These are phyloP conservation scores for Oscheius sp. DNA, from an alignment of 1,140 invertebrate species.

Conservation along the genomic window DNA sequence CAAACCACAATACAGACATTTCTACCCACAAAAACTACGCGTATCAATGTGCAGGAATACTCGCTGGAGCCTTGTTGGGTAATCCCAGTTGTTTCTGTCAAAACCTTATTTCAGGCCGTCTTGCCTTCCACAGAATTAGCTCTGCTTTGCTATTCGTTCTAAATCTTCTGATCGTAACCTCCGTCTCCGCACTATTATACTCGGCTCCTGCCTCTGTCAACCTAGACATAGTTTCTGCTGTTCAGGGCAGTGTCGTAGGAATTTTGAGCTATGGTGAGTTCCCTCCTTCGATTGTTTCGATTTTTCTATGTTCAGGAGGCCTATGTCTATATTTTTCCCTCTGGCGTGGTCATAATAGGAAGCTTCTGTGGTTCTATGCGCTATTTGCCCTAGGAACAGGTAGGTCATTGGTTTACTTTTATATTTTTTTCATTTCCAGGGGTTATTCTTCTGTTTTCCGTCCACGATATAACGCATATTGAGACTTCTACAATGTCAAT, in stretches of 20 bases:
- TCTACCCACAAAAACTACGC: background rate
- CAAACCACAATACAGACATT: background rate
- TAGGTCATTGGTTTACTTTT: no score
- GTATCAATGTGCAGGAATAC: background rate
- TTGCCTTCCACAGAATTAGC: background rate
- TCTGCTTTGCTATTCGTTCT: background rate
- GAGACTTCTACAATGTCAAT: no score
- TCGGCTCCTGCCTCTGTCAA: background rate
- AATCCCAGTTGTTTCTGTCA: no score
- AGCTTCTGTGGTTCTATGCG: background rate
- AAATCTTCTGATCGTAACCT: background rate
- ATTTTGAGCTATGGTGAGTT: background rate
- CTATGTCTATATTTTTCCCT: background rate
- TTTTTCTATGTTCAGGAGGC: background rate
- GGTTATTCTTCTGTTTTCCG: no score
- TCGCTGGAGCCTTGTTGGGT: background rate
- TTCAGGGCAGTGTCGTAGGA: background rate
- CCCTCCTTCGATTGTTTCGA: background rate
- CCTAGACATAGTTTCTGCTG: background rate
- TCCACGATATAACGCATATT: no score
- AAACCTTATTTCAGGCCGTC: background rate
- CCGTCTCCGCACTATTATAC: background rate
- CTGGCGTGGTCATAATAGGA: slow-evolving; percentile 1
- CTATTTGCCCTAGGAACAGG: background rate
- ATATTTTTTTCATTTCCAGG: no score